Evolutionary conservation across 2,888 invertebrate species (phyloP).

Genomic region (Drosophila mercatorum): DNA sequence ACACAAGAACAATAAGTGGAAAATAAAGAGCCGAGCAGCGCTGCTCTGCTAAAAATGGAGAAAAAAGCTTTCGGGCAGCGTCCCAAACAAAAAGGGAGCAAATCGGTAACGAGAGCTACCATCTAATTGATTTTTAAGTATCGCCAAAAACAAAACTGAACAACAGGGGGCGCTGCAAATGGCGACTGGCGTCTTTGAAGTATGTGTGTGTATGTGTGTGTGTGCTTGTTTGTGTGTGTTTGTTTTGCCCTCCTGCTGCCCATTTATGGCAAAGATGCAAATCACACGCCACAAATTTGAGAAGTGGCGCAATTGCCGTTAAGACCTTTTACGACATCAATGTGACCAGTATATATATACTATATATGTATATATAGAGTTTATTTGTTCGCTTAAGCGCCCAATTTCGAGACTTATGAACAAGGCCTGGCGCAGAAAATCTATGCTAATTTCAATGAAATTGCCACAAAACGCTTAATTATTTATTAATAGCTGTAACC

Average conservation of each 20-base stretch:
- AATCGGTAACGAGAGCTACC: constrained; percentile 49
- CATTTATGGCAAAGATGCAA: constrained; percentile 64
- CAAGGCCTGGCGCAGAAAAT: constrained; percentile 51
- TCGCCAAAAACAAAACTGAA: constrained; percentile 41
- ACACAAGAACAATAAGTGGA: constrained; percentile 13
- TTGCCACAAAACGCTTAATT: constrained; percentile 50
- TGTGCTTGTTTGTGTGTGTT: constrained; percentile 11
- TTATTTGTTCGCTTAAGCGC: neutral
- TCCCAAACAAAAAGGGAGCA: constrained; percentile 11
- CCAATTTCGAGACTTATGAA: constrained; percentile 23
- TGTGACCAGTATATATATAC: constrained; percentile 25
- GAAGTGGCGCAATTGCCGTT: constrained; percentile 70
- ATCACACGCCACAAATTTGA: constrained; percentile 52
- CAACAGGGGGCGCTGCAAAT: constrained; percentile 47
- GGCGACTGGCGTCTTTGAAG: constrained; percentile 9
- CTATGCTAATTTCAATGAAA: constrained; percentile 70
- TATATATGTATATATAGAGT: constrained; percentile 1
- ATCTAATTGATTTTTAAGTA: constrained; percentile 64
- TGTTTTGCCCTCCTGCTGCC: constrained; percentile 24
- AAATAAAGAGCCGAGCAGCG: constrained; percentile 17
- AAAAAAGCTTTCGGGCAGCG: constrained; percentile 15
- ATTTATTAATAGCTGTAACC: constrained; percentile 38
- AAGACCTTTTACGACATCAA: constrained; percentile 54
- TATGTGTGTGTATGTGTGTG: neutral
- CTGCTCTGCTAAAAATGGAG: neutral